Evolutionary conservation across 1,140 invertebrate genomes (phyloP).

Genomic region (Pseudomyrmex gracilis): DNA sequence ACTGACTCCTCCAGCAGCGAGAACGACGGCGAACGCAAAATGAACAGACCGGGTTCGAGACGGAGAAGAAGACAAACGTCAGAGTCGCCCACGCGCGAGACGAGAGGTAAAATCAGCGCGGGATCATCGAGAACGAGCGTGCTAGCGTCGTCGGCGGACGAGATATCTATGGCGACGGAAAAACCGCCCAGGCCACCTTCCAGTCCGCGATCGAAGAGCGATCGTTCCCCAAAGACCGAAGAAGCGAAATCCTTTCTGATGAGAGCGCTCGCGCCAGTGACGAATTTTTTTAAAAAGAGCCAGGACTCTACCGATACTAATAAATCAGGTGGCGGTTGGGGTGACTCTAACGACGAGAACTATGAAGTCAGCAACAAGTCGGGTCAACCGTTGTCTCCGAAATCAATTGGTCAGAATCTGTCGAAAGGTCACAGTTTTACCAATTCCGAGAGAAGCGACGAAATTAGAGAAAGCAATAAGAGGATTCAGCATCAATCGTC

Average conservation of each 20-base stretch:
- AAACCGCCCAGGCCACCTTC: constrained; percentile 86
- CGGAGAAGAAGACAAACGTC: constrained; percentile 68
- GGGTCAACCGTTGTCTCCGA: constrained; percentile 64
- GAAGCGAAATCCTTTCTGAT: constrained; percentile 91
- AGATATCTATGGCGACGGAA: constrained; percentile 86
- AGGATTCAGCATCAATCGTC: constrained; percentile 85
- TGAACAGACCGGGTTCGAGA: constrained; percentile 60
- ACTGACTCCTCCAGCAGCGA: constrained; percentile 80
- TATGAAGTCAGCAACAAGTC: constrained; percentile 70
- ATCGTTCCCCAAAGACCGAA: constrained; percentile 86
- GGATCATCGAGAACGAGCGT: constrained; percentile 84
- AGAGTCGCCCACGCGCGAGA: constrained; percentile 73
- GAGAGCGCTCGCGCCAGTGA: constrained; percentile 89
- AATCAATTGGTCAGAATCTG: constrained; percentile 74
- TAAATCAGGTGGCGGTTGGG: constrained; percentile 76
- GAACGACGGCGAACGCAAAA: constrained; percentile 64
- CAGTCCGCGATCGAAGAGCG: constrained; percentile 83
- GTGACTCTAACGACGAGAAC: constrained; percentile 80
- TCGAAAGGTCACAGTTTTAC: constrained; percentile 76
- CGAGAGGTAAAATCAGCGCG: constrained; percentile 75
- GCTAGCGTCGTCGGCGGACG: constrained; percentile 87
- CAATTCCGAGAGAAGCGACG: constrained; percentile 76
- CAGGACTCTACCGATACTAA: constrained; percentile 84
- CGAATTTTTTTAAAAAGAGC: constrained; percentile 88
- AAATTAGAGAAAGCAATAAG: constrained; percentile 73